These are phyloP conservation scores for Cotesia vestalis DNA, from an alignment of 1,140 invertebrate species.

Conservation along the genomic window DNA sequence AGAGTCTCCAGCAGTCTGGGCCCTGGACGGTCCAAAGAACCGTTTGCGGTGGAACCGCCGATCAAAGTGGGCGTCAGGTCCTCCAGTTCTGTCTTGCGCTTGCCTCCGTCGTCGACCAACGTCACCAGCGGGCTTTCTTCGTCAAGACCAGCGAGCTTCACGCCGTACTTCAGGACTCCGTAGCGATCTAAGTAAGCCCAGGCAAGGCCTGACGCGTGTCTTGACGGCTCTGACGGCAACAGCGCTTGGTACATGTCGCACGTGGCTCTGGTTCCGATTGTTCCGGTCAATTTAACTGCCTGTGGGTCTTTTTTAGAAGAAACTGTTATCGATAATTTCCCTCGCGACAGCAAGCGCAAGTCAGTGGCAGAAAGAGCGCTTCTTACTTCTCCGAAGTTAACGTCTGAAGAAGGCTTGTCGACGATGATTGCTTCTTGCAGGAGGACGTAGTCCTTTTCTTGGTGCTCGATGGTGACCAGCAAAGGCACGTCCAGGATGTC, in stretches of 20 bases:
- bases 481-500: conserved; percentile 75
- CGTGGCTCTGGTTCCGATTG: conserved; percentile 74
- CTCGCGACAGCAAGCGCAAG: conserved; percentile 75
- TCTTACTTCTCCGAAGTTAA: conserved; percentile 78
- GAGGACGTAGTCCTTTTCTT: conserved; percentile 76
- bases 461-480: conserved; percentile 74
- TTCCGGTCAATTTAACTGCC: conserved; percentile 71
- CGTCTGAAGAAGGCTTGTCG: conserved; percentile 76
- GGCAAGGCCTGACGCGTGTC: conserved; percentile 73
- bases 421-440: conserved; percentile 75
- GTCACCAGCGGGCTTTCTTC: conserved; percentile 73
- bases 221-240: conserved; percentile 64
- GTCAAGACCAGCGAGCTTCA: conserved; percentile 69
- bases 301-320: conserved; percentile 73
- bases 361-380: conserved; percentile 77
- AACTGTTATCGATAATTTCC: conserved; percentile 74
- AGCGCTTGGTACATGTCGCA: conserved; percentile 84
- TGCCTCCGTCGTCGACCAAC: conserved; percentile 75
- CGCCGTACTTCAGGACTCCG: conserved; percentile 76
- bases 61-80: conserved; percentile 72
- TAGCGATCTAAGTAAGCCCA: conserved; percentile 81
- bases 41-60: conserved; percentile 71
- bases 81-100: conserved; percentile 74
- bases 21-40: conserved; percentile 72
- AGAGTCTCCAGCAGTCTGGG: conserved; percentile 80